phyloP scores from a whole-genome alignment of 1,140 invertebrate species.

The Dendrolimus kikuchii region DNA sequence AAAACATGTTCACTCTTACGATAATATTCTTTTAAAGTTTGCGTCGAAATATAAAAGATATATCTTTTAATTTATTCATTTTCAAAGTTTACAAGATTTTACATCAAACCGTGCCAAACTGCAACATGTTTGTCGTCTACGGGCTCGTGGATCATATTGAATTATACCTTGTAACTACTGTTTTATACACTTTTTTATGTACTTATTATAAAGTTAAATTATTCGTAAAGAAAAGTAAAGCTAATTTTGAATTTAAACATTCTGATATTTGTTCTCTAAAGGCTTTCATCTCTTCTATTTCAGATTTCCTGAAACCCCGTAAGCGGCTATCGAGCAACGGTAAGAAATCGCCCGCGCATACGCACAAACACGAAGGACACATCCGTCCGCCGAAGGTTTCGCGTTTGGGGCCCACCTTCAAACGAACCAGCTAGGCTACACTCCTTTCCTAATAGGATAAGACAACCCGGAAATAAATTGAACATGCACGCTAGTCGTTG shows the following conservation, averaged over 20 bases:
- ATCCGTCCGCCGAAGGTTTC: slow-evolving; percentile 61
- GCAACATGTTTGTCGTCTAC: too few relatives aligned
- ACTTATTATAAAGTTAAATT: too few relatives aligned
- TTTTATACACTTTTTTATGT: too few relatives aligned
- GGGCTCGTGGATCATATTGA: too few relatives aligned
- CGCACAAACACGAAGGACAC: slow-evolving; percentile 54
- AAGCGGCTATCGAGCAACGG: slow-evolving; percentile 51
- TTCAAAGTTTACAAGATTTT: too few relatives aligned
- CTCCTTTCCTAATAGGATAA: slow-evolving; percentile 9
- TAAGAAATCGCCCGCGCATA: slow-evolving; percentile 56
- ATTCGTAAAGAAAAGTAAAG: not conserved
- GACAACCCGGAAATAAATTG: slow-evolving; percentile 14
- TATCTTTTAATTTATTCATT: too few relatives aligned
- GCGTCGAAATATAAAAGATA: too few relatives aligned
- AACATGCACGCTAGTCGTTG: not conserved
- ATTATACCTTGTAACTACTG: too few relatives aligned
- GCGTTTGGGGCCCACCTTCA: slow-evolving; percentile 47
- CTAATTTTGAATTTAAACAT: not conserved
- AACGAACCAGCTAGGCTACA: slow-evolving; percentile 52
- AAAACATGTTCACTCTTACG: too few relatives aligned
- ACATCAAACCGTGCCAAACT: too few relatives aligned
- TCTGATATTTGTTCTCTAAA: too few relatives aligned
- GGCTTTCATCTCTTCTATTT: slow-evolving; percentile 26
- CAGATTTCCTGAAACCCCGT: slow-evolving; percentile 67
- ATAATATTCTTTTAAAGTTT: too few relatives aligned